These are phyloP conservation scores for Takifugu rubripes DNA, from an alignment of 2,797 vertebrate genomes.

Conservation along the genomic window DNA sequence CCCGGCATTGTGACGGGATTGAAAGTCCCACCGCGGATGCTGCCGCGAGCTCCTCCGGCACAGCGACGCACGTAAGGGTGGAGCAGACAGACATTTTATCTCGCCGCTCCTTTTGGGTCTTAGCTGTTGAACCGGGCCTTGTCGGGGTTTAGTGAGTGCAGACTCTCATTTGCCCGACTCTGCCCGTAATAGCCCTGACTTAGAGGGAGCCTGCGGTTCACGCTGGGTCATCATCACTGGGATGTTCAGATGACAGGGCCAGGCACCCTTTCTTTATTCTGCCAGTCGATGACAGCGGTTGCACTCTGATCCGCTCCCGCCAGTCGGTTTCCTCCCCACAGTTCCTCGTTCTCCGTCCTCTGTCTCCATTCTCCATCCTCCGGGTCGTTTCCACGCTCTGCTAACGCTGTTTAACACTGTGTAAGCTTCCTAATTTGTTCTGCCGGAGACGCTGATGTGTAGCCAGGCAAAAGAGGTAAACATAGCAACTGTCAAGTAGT, in stretches of 20 bases:
- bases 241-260: constrained; percentile 45
- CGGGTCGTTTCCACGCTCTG: constrained; percentile 9
- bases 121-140: constrained; percentile 15
- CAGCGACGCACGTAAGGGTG: constrained; percentile 39
- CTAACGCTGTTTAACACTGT: constrained; percentile 31
- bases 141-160: constrained; percentile 31
- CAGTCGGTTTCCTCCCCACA: neutral
- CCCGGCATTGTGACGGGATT: constrained; percentile 41
- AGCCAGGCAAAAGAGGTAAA: constrained; percentile 50
- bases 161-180: constrained; percentile 55
- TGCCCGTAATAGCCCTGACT: constrained; percentile 30
- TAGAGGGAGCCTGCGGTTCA: constrained; percentile 36
- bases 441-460: constrained; percentile 40
- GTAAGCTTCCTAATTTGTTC: constrained; percentile 42
- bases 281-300: constrained; percentile 47
- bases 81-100: constrained; percentile 13
- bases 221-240: constrained; percentile 28
- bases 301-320: constrained; percentile 9
- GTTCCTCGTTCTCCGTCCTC: constrained; percentile 1
- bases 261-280: constrained; percentile 31
- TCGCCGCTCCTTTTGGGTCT: constrained; percentile 1
- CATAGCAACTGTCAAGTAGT: constrained; percentile 49
- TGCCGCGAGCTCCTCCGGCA: constrained; percentile 51
- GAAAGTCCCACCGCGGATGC: constrained; percentile 48
- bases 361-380: constrained; percentile 5